These are phyloP conservation scores for Myotis daubentonii DNA, from an alignment of 2,797 vertebrate genomes.

Conservation along the genomic window DNA sequence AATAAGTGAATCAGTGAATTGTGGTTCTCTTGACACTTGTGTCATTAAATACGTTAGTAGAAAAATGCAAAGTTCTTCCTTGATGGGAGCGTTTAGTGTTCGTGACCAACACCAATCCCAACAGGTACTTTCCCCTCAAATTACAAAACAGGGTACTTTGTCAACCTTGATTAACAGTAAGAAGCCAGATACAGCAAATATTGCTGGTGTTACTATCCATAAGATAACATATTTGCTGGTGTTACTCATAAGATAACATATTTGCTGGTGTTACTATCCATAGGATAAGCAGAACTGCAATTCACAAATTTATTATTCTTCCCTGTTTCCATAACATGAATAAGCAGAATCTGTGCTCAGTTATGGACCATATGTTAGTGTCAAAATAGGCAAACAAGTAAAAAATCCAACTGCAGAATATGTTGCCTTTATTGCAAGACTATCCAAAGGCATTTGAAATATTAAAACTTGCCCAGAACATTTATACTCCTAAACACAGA, in stretches of 20 bases:
- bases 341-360: constrained; percentile 49
- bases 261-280: background rate
- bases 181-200: background rate
- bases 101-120: constrained; percentile 56
- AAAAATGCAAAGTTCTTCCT: constrained; percentile 49
- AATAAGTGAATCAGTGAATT: constrained; percentile 55
- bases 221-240: background rate
- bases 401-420: constrained; percentile 58
- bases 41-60: constrained; percentile 63
- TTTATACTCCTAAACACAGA: constrained; percentile 70
- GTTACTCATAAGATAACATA: background rate
- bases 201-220: background rate
- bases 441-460: constrained; percentile 70
- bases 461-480: constrained; percentile 79
- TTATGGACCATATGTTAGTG: constrained; percentile 58
- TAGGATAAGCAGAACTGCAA: constrained; percentile 66
- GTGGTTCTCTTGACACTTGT: constrained; percentile 66
- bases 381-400: constrained; percentile 60
- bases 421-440: constrained; percentile 63
- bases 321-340: constrained; percentile 41
- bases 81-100: constrained; percentile 51
- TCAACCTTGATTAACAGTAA: constrained; percentile 41
- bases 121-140: constrained; percentile 56
- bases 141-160: background rate
- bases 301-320: constrained; percentile 55